These are phyloP conservation scores for Acipenser oxyrinchus DNA, from an alignment of 2,797 vertebrate species.

Conservation along the genomic window DNA sequence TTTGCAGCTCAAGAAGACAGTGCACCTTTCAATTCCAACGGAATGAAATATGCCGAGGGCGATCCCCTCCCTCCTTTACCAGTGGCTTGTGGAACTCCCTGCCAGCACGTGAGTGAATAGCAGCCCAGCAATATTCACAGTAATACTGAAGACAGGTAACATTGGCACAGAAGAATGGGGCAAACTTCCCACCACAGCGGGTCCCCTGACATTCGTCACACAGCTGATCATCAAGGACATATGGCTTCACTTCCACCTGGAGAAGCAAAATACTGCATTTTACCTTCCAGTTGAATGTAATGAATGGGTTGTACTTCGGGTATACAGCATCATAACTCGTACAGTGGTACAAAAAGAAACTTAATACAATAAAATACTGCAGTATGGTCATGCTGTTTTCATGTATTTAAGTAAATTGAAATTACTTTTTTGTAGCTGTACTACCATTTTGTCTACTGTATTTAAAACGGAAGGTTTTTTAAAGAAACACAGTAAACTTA, in stretches of 20 bases:
- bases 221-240: constrained; percentile 98
- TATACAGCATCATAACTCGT: no score
- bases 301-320: no score
- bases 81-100: constrained; percentile 99
- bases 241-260: constrained; percentile 99
- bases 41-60: constrained; percentile 99
- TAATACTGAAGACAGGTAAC: constrained; percentile 99
- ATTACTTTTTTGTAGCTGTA: no score
- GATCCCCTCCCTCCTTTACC: constrained; percentile 97
- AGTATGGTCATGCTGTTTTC: no score
- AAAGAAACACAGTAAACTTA: constrained; percentile 46
- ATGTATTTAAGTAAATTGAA: no score
- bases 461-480: no score
- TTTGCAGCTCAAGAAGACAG: constrained; percentile 59
- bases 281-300: no score
- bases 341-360: no score
- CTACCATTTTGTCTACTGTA: no score
- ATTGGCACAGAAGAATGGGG: constrained; percentile 98
- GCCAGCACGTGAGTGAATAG: constrained; percentile 95
- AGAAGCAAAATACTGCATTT: not conserved
- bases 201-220: constrained; percentile 99
- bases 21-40: constrained; percentile 88
- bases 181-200: constrained; percentile 95
- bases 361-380: no score
- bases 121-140: constrained; percentile 99